phyloP scores from a whole-genome alignment of 1,140 invertebrate genomes.

The Agrypnia vestita region DNA sequence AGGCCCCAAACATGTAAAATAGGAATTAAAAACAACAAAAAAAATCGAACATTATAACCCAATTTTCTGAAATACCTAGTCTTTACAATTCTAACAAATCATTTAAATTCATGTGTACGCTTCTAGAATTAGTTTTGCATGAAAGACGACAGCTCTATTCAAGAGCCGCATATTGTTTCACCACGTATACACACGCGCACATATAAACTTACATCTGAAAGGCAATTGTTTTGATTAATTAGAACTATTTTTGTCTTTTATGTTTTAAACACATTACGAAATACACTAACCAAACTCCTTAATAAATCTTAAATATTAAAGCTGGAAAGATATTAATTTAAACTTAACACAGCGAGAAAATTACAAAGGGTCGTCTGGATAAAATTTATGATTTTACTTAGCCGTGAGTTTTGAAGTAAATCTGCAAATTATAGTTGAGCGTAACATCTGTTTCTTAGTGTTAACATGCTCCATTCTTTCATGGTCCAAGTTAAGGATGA shows the following conservation, averaged over 20 bases:
- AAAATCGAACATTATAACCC: no score
- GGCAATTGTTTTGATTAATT: no score
- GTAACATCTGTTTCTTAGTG: constrained; percentile 57
- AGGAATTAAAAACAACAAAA: no score
- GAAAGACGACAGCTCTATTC: no score
- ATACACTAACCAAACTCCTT: neutral
- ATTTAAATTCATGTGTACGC: no score
- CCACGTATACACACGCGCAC: no score
- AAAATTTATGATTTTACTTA: constrained; percentile 60
- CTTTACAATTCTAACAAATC: no score
- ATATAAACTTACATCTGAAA: no score
- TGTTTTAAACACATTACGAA: neutral
- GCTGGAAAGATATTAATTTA: constrained; percentile 58
- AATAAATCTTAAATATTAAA: constrained; percentile 39
- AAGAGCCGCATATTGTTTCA: no score
- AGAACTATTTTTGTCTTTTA: neutral
- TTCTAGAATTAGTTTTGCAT: no score
- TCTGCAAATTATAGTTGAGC: constrained; percentile 56
- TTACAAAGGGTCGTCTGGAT: constrained; percentile 57
- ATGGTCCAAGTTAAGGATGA: constrained; percentile 21
- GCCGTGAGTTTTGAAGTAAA: constrained; percentile 56
- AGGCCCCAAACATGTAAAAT: no score
- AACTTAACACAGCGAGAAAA: constrained; percentile 59
- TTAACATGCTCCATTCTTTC: constrained; percentile 44
- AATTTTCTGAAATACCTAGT: no score